These are phyloP conservation scores for Synodontis membranacea DNA, from an alignment of 2,113 vertebrate genomes.

Conservation along the genomic window DNA sequence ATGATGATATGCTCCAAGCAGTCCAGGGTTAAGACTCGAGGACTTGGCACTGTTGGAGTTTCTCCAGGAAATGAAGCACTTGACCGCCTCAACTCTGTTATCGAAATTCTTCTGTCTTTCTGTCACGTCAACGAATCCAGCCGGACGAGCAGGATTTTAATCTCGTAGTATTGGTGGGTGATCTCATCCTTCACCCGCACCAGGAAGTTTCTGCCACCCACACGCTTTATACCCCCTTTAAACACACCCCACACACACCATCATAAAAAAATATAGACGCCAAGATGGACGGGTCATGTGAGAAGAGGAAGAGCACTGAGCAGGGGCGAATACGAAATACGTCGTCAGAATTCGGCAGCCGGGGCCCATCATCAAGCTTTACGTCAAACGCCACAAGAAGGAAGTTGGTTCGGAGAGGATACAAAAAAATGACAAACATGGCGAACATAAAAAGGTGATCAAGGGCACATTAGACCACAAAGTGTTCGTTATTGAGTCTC, in stretches of 20 bases:
- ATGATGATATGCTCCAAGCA: background rate
- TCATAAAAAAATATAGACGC: too few species aligned
- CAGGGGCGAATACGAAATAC: too few species aligned
- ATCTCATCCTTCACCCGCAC: background rate
- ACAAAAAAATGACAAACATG: too few species aligned
- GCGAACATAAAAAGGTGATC: too few species aligned
- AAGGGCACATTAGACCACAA: too few species aligned
- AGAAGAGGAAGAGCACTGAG: background rate
- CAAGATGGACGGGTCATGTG: background rate
- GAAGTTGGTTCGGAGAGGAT: too few species aligned
- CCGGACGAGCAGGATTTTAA: background rate
- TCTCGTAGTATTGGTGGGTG: background rate
- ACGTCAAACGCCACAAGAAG: too few species aligned
- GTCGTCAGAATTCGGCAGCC: too few species aligned
- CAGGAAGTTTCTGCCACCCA: background rate
- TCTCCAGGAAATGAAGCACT: background rate
- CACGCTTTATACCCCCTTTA: background rate
- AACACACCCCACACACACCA: background rate
- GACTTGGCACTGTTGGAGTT: background rate
- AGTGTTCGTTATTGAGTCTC: too few species aligned
- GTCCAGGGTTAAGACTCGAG: background rate
- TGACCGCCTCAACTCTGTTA: background rate
- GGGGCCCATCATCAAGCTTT: too few species aligned
- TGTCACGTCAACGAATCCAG: background rate
- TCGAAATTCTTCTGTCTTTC: background rate